These are phyloP conservation scores for Pantherophis vulpinus DNA, from an alignment of 2,797 vertebrate genomes.

Conservation along the genomic window DNA sequence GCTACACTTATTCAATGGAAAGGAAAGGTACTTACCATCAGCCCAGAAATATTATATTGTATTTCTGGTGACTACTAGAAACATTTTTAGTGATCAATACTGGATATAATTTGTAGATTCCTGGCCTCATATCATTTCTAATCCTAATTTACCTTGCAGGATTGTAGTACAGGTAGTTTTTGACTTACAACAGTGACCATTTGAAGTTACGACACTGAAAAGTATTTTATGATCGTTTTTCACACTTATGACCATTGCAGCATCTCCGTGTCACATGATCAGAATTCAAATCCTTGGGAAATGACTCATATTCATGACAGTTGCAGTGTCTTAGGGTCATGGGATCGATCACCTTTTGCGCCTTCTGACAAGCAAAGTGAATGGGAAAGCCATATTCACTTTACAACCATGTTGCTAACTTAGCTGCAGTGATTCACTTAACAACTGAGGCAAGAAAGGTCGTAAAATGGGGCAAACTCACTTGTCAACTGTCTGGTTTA, in stretches of 20 bases:
- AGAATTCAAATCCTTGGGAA: not conserved
- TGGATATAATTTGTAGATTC: not conserved
- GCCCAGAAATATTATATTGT: not conserved
- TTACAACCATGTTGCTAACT: not conserved
- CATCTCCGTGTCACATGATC: not conserved
- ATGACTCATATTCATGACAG: not conserved
- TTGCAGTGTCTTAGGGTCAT: not conserved
- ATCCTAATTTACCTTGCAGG: not conserved
- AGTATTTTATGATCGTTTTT: not conserved
- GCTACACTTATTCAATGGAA: not conserved
- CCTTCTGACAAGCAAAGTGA: not conserved
- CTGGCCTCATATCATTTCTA: not conserved
- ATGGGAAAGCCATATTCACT: not conserved
- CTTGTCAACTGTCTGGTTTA: not conserved
- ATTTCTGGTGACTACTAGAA: not conserved
- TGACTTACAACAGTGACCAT: not conserved
- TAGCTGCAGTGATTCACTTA: not conserved
- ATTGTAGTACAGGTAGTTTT: not conserved
- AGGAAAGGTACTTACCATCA: not conserved
- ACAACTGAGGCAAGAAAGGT: not conserved
- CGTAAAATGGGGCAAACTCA: not conserved
- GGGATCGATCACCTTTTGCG: not conserved
- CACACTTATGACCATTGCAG: not conserved
- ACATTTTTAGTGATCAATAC: not conserved
- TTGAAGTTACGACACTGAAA: not conserved